phyloP scores from a whole-genome alignment of 1,140 invertebrate species.

The Pectinophora gossypiella region DNA sequence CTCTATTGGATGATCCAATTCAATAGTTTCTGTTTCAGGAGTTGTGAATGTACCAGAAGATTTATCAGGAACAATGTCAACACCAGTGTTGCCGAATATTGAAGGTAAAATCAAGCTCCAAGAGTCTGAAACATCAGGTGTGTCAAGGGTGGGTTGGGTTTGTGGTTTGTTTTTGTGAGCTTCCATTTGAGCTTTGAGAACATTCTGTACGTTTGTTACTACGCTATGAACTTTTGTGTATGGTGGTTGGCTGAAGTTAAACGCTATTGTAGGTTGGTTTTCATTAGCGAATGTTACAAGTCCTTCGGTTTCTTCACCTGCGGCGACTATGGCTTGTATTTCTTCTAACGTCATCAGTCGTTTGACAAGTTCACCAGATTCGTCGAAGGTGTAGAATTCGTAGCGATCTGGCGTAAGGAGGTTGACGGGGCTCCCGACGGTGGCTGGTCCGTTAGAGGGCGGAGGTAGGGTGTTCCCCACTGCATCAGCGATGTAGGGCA shows the following conservation, averaged over 20 bases:
- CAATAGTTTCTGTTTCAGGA: constrained; percentile 76
- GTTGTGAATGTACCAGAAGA: constrained; percentile 70
- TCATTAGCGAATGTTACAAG: constrained; percentile 72
- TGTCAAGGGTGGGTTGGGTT: constrained; percentile 77
- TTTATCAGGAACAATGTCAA: constrained; percentile 78
- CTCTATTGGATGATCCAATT: constrained; percentile 41
- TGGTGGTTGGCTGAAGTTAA: constrained; percentile 68
- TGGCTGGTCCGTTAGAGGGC: constrained; percentile 70
- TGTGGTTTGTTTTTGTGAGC: constrained; percentile 78
- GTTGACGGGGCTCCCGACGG: constrained; percentile 84
- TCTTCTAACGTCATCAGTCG: constrained; percentile 88
- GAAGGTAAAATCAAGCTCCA: constrained; percentile 88
- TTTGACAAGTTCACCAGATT: constrained; percentile 86
- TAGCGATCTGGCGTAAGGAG: constrained; percentile 86
- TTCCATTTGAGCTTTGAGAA: constrained; percentile 85
- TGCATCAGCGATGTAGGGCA: constrained; percentile 76
- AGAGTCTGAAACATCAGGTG: constrained; percentile 82
- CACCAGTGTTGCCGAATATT: constrained; percentile 82
- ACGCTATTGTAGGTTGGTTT: constrained; percentile 66
- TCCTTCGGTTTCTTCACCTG: constrained; percentile 80
- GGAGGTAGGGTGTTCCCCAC: constrained; percentile 77
- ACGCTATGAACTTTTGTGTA: constrained; percentile 85
- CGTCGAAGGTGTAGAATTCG: constrained; percentile 90
- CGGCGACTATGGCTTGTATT: constrained; percentile 88
- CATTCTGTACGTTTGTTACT: constrained; percentile 87